Evolutionary conservation across 2,888 invertebrate species (phyloP).

Genomic region (Quadriops clusia): DNA sequence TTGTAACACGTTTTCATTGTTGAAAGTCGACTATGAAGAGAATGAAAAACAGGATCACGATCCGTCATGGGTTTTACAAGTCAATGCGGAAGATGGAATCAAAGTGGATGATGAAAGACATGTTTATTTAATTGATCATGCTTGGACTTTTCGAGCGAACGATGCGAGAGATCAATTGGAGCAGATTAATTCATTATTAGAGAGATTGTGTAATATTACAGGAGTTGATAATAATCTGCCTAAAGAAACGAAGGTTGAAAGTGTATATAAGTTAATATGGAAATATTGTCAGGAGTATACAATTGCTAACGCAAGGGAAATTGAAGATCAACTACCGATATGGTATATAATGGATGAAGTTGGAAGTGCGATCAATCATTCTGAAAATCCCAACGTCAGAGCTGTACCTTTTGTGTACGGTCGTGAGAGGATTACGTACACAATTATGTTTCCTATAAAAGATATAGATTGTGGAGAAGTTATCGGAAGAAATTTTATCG

Average conservation of each 20-base stretch:
- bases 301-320: conserved; percentile 45
- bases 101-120: conserved; percentile 47
- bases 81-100: conserved; percentile 46
- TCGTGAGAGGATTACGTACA: conserved; percentile 57
- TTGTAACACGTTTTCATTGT: conserved; percentile 54
- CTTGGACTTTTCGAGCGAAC: conserved; percentile 72
- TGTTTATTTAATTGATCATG: conserved; percentile 81
- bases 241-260: conserved; percentile 35
- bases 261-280: conserved; percentile 64
- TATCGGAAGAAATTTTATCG: conserved; percentile 68
- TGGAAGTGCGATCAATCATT: conserved; percentile 73
- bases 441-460: conserved; percentile 62
- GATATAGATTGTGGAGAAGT: conserved; percentile 51
- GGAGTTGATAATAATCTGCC: conserved; percentile 31
- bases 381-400: conserved; percentile 67
- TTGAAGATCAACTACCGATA: conserved; percentile 60
- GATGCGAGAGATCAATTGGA: conserved; percentile 51
- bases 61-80: conserved; percentile 55
- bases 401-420: conserved; percentile 69
- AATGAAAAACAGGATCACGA: conserved; percentile 39
- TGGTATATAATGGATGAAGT: conserved; percentile 96
- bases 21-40: conserved; percentile 53
- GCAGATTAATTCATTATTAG: conserved; percentile 51
- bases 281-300: conserved; percentile 69
- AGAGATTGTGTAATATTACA: conserved; percentile 64